phyloP scores from a whole-genome alignment of 2,888 invertebrate species.

The Xestoiulus laeticollis region DNA sequence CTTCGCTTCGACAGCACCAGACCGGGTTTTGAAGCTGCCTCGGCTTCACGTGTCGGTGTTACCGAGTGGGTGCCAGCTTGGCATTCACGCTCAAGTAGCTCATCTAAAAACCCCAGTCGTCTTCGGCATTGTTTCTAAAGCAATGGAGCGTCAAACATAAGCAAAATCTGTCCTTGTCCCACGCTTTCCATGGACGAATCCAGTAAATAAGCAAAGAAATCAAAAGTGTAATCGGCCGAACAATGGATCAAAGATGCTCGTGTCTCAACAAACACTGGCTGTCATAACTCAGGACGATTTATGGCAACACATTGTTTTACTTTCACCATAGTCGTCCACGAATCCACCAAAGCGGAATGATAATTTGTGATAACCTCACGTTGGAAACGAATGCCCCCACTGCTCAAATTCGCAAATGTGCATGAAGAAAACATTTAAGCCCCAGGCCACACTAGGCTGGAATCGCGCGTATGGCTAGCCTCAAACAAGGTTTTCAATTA shows the following conservation, averaged over 20 bases:
- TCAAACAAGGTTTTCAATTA: too few relatives aligned
- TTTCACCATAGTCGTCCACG: background rate
- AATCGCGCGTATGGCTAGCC: too few relatives aligned
- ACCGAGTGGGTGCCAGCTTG: background rate
- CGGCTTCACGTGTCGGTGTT: conserved; percentile 10
- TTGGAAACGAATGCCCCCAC: background rate
- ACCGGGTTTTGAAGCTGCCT: background rate
- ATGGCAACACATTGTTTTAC: background rate
- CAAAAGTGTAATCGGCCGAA: background rate
- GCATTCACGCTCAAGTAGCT: background rate
- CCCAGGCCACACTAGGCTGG: too few relatives aligned
- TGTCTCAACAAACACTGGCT: background rate
- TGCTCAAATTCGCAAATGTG: background rate
- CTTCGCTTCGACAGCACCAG: background rate
- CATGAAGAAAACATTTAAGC: background rate
- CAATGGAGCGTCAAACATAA: background rate
- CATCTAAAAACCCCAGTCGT: background rate
- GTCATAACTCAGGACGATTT: background rate
- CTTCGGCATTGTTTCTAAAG: background rate
- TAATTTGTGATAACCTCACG: conserved; percentile 1
- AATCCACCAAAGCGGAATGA: conserved; percentile 18
- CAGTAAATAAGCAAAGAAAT: background rate
- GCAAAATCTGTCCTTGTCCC: conserved; percentile 17
- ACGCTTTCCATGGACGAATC: conserved; percentile 6
- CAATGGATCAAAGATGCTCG: background rate